Evolutionary conservation across 2,797 vertebrate genomes (phyloP).

Genomic region (Tenualosa thibaudeaui): DNA sequence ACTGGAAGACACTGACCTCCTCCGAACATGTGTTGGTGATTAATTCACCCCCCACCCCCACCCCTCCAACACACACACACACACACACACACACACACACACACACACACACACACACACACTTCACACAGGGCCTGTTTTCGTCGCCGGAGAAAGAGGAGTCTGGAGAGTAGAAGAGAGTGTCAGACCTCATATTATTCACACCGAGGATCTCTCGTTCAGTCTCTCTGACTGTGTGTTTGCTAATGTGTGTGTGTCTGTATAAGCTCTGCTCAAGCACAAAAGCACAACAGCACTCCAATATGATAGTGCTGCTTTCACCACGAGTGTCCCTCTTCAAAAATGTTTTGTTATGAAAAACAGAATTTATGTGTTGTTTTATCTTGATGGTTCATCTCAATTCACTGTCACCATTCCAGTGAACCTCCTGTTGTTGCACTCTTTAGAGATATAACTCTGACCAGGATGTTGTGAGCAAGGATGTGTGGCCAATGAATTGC

Average conservation of each 20-base stretch:
- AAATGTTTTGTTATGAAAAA: background rate
- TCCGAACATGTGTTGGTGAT: constrained; percentile 74
- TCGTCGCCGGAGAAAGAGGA: constrained; percentile 61
- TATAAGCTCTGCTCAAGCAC: constrained; percentile 14
- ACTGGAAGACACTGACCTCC: constrained; percentile 71
- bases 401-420: background rate
- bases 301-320: constrained; percentile 30
- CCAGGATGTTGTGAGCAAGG: background rate
- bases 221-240: constrained; percentile 37
- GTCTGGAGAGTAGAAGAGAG: constrained; percentile 50
- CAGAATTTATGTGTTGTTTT: constrained; percentile 42
- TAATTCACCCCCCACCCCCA: constrained; percentile 53
- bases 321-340: background rate
- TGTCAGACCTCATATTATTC: constrained; percentile 55
- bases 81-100: constrained; percentile 34
- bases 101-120: constrained; percentile 6
- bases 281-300: constrained; percentile 38
- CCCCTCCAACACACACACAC: background rate
- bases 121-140: constrained; percentile 58
- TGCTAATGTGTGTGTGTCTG: background rate
- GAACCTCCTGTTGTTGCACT: background rate
- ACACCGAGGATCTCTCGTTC: constrained; percentile 36
- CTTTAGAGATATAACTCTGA: background rate
- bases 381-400: background rate
- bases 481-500: constrained; percentile 6